Base-by-base conservation (phyloP, 2,797 vertebrate species). In the Oryzias sinensis region DNA sequence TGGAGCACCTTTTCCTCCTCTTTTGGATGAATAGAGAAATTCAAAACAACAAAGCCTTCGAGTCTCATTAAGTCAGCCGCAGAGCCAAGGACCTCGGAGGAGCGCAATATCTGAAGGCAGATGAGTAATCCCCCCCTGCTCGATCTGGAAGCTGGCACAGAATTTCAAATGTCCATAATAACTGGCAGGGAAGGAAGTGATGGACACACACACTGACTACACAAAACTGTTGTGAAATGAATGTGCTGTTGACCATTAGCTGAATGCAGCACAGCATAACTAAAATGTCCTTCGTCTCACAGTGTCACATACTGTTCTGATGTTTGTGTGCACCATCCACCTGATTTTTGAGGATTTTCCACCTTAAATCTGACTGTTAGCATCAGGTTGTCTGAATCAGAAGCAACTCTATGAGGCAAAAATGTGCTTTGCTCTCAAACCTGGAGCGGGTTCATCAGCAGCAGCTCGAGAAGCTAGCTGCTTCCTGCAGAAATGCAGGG, bases 41-140 rank as follows among this genome's bases (percentile, higher is more conserved):
- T 92, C 91, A 85, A 88, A 90, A 90, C 92, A 94, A 92, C 91
- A 93, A 93, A 91, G 85, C 81, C 83, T 88, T 90, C 88, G 68
- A 74, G 87, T 91, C 90, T 91, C 88, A 92, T 92, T 92, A 92
- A 91, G 82, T 91, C 89, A 80, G 90, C 83, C 41, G 77, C 86
- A 87, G 85, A 90, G 86, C 85, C 80, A 75, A 83, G 77, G 83
- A 71, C 80, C 80, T 79, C 84, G 85, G 73, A 83, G 85, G 83
- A 91, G 87, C 85, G 83, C 84, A 82, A 82, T 87, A 88, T 89
- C 83, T 79, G 82, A 89, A 37, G 85, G 85, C 84, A 86, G 88
- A 81, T 82, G 90, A 86, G 84, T 91, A 92, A 92, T 91, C 87
- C 90, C 79, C 74, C 79, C 78, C 14, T 20, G 79, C 82, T 88